These are phyloP conservation scores for Ophion obscuratus DNA, from an alignment of 2,888 invertebrate species.

Conservation along the genomic window DNA sequence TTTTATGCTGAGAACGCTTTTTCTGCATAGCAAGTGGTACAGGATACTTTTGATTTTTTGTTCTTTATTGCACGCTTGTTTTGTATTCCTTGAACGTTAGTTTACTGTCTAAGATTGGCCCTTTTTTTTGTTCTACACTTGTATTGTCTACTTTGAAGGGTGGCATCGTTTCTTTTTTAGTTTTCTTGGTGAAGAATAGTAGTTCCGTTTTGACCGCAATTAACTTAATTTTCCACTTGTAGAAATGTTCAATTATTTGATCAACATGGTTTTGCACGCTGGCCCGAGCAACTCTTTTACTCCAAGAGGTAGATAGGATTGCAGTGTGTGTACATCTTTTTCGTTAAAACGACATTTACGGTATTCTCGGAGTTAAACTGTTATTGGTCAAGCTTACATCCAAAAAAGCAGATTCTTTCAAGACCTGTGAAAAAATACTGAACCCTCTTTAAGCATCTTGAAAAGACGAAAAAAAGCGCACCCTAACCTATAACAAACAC, in stretches of 20 bases:
- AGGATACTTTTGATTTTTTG: slow-evolving; percentile 4
- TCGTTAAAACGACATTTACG: too few relatives aligned
- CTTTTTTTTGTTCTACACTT: background rate
- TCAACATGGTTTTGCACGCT: background rate
- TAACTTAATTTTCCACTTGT: background rate
- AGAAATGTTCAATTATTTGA: background rate
- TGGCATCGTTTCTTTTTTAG: background rate
- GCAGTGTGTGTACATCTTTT: too few relatives aligned
- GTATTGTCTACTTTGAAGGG: background rate
- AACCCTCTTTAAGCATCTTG: background rate
- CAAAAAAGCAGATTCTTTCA: background rate
- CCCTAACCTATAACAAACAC: background rate
- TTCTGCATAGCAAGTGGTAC: slow-evolving; percentile 2
- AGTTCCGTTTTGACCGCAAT: background rate
- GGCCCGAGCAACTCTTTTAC: background rate
- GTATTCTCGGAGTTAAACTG: too few relatives aligned
- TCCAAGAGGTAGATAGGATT: too few relatives aligned
- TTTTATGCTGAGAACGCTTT: slow-evolving; percentile 10
- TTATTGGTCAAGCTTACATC: too few relatives aligned
- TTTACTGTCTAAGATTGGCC: background rate
- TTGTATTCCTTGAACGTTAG: background rate
- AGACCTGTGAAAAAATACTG: background rate
- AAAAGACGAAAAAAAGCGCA: background rate
- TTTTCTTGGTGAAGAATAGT: background rate
- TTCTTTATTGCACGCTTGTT: background rate